Base-by-base conservation (phyloP, 2,113 vertebrate species). In the Rhizomys pruinosus region DNA sequence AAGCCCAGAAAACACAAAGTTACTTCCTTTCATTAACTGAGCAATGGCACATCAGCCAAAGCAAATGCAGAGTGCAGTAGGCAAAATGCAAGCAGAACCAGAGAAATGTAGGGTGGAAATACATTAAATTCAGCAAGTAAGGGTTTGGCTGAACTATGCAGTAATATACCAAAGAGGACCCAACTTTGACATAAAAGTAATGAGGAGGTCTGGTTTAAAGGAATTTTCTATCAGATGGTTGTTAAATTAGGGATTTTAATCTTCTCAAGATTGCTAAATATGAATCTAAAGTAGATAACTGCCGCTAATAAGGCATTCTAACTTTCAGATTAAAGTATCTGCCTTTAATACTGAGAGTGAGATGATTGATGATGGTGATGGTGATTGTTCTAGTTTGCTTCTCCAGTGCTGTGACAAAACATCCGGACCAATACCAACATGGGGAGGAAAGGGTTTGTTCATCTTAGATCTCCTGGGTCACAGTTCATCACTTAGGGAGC, bases 11-110 rank as follows among this genome's bases (percentile, higher is more conserved):
- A 94, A 97, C 96, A 94, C 95, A 94, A 2, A 97, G 94, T 94
- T 96, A 96, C 97, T 98, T 98, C 95, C 97, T 97, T 96, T 95
- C 16, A 0, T 95, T 97, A 93, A 97, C 95, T 96, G 89, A 9
- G 42, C 69, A 73, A 90, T 42, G 89, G 96, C 79, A 55, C 82
- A 88, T 91, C 72, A 93, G 97, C 97, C 98, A 98, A 98, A 97
- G 95, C 96, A 98, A 98, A 98, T 79, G 97, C 42, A 73, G 90
- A 95, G 89, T 66, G 87, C 39, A 95, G 93, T 93, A 96, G 57
- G 91, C 95, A 97, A 95, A 97, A 97, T 77, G 63, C 87, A 69
- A 90, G 8, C 89, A 96, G 96, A 52, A 87, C 87, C 97, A 97
- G 47, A 0, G 44, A 95, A 91, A 96, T 78, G 64, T 71, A 92